A percentile compares a stretch with the other conserved stretches of the same genome.
phyloP scores from a whole-genome alignment of 2,888 invertebrate species.

The Hedychridium roseum region DNA sequence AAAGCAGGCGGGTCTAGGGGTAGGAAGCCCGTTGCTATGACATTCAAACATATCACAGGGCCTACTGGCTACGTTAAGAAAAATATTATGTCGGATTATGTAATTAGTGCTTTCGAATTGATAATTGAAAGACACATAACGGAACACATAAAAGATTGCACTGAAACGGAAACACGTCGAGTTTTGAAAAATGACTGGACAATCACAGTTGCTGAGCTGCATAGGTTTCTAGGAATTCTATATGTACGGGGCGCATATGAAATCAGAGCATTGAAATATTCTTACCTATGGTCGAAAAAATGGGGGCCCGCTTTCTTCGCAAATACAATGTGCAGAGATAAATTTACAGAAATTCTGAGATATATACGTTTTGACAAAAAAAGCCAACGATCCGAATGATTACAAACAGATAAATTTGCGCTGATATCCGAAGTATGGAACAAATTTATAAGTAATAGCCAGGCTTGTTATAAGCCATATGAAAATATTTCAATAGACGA shows the following conservation, averaged over 20 bases:
- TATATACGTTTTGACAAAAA: constrained; percentile 18
- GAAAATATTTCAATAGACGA: constrained; percentile 15
- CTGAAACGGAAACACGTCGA: constrained; percentile 22
- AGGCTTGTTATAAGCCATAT: constrained; percentile 13
- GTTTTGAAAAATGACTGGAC: constrained; percentile 23
- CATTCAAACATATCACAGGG: constrained; percentile 19
- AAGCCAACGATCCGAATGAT: constrained; percentile 11
- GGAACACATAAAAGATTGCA: constrained; percentile 19
- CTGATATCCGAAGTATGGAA: constrained; percentile 13
- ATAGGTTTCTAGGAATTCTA: constrained; percentile 24
- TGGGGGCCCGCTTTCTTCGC: constrained; percentile 23
- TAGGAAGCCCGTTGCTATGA: constrained; percentile 6
- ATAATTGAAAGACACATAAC: constrained; percentile 11
- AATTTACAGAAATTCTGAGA: constrained; percentile 15
- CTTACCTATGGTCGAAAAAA: constrained; percentile 23
- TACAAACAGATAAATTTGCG: constrained; percentile 16
- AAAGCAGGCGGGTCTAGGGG: constrained; percentile 8
- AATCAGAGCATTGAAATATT: constrained; percentile 16
- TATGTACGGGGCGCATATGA: constrained; percentile 23
- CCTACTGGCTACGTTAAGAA: constrained; percentile 19
- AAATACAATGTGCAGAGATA: constrained; percentile 45
- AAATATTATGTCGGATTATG: constrained; percentile 20
- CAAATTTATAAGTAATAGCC: constrained; percentile 9
- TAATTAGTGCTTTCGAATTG: constrained; percentile 17
- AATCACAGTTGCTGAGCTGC: constrained; percentile 22